Percentiles rank a stretch among this genome's conserved stretches.
Evolutionary conservation across 2,888 invertebrate genomes (phyloP).

Genomic region (Agrilus cyanescens): DNA sequence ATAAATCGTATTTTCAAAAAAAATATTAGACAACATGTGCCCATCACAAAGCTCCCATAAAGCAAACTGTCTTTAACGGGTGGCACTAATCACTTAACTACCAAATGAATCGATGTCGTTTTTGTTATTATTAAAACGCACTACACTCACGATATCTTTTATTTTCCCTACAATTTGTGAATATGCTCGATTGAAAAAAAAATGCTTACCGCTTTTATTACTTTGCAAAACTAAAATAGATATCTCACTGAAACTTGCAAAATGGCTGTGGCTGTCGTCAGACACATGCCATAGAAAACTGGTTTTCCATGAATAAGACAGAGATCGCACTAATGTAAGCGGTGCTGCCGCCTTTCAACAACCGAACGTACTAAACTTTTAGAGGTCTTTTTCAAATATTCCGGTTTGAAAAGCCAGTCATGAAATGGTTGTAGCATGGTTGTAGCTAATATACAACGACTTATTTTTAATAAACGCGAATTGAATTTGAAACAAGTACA

Average conservation of each 20-base stretch:
- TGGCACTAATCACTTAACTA: slow-evolving; percentile 24
- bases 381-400: slow-evolving; percentile 10
- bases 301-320: slow-evolving; percentile 39
- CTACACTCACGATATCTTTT: slow-evolving; percentile 4
- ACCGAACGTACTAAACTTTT: slow-evolving; percentile 11
- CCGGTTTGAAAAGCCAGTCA: slow-evolving; percentile 7
- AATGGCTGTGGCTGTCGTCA: slow-evolving; percentile 59
- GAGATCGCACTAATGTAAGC: slow-evolving; percentile 23
- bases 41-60: slow-evolving; percentile 34
- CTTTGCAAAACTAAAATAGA: slow-evolving; percentile 48
- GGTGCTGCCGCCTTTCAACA: slow-evolving; percentile 23
- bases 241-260: slow-evolving; percentile 54
- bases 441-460: no score
- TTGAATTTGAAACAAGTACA: no score
- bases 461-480: no score
- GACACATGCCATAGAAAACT: slow-evolving; percentile 52
- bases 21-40: slow-evolving; percentile 41
- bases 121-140: slow-evolving; percentile 8
- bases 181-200: slow-evolving; percentile 15
- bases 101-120: no score
- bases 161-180: no score
- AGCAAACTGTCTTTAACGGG: slow-evolving; percentile 28
- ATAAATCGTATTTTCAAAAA: no score
- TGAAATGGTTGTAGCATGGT: no score
- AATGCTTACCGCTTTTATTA: slow-evolving; percentile 47